Conservation (phyloP, 2,888 invertebrate species). For the Eristalinus sepulchralis region DNA sequence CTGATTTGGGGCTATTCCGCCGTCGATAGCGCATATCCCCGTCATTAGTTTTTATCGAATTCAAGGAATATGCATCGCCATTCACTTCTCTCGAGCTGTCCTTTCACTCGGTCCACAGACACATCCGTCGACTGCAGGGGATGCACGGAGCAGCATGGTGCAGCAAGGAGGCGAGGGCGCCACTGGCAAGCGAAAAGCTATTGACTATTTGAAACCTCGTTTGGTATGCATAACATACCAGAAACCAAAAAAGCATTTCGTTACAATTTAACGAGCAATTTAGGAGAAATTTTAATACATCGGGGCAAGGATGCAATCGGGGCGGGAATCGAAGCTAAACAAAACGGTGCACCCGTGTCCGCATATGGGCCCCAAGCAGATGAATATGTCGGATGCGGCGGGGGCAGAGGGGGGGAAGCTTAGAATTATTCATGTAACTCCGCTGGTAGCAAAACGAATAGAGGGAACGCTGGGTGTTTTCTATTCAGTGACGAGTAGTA, state of each 20-base stretch:
- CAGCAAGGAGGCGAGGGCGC: not conserved
- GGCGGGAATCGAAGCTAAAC: not conserved
- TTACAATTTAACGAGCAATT: constrained; percentile 58
- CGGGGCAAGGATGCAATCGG: not conserved
- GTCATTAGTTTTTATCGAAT: not conserved
- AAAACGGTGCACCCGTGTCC: not conserved
- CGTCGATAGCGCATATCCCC: not conserved
- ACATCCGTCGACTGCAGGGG: no score
- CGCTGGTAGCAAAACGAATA: not conserved
- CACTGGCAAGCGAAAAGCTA: constrained; percentile 14
- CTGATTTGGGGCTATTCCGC: not conserved
- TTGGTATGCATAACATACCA: constrained; percentile 49
- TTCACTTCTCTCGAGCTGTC: no score
- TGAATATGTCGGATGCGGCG: not conserved
- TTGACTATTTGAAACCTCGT: constrained; percentile 42
- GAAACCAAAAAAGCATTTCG: constrained; percentile 37
- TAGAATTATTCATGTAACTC: not conserved
- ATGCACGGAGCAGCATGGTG: no score
- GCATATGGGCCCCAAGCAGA: not conserved
- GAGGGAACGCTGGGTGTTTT: not conserved
- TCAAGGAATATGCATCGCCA: not conserved
- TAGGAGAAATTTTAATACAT: constrained; percentile 44
- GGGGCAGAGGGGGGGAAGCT: not conserved
- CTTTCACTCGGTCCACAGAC: not conserved
- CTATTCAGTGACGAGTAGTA: not conserved